Evolutionary conservation across 2,113 vertebrate genomes (phyloP).

Genomic region (Astur gentilis): DNA sequence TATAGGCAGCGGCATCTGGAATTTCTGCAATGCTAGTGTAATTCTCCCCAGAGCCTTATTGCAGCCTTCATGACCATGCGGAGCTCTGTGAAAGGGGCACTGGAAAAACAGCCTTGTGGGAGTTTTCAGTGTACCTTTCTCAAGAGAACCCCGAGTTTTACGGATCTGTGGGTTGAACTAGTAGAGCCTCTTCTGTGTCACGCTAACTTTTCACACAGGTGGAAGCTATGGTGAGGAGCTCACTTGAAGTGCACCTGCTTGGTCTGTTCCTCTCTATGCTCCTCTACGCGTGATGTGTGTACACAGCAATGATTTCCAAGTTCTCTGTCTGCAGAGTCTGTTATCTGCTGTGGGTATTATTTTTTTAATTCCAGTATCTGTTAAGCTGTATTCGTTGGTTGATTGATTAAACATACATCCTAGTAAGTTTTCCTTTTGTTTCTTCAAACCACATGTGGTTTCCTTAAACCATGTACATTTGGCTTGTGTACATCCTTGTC

Average conservation of each 20-base stretch:
- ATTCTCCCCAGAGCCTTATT: neutral
- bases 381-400: neutral
- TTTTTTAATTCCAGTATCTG: neutral
- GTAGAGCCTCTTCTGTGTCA: neutral
- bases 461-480: neutral
- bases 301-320: neutral
- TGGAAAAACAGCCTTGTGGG: neutral
- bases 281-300: neutral
- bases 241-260: neutral
- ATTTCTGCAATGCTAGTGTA: neutral
- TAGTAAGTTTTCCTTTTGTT: neutral
- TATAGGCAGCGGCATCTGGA: neutral
- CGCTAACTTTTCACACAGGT: neutral
- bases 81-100: neutral
- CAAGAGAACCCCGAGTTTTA: neutral
- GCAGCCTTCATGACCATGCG: neutral
- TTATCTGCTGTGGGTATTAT: neutral
- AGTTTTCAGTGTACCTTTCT: neutral
- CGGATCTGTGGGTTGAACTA: neutral
- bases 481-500: neutral
- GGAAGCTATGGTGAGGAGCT: neutral
- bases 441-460: neutral
- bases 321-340: neutral
- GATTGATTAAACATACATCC: neutral
- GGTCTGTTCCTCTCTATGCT: neutral